Base-by-base conservation (phyloP, 2,888 invertebrate genomes). In the Bimastos eiseni region DNA sequence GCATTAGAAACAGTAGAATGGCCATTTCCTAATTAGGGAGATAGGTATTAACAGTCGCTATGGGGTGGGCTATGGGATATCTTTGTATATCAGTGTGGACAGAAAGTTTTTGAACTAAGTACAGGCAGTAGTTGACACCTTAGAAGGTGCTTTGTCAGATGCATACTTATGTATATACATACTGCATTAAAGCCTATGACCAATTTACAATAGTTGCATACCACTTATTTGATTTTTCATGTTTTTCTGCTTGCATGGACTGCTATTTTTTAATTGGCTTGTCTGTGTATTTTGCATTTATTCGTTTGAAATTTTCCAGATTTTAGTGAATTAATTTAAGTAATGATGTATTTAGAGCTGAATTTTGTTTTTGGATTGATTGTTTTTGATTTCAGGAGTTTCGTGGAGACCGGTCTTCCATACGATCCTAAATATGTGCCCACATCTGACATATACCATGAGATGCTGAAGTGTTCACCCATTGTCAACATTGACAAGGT, bases 401-500 rank as follows among this genome's bases (percentile, higher is more conserved):
- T 89, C 83, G 90, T 90, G 36, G 90, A 90, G 70, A n/a, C 86
- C 11, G 91, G 91, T 6, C 83, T 90, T 24, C 41, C 49, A 33
- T 92, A 90, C 89, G 92, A 93, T 41, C 92, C 92, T 88, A 92
- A 89, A 13, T 89, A 91, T n/a, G 36, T 92, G 34, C 89, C 93
- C 34, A 91, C 92, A 90, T 92, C 91, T 30, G 92, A 92, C 24
- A 34, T 91, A 8, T 91, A 93, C 41, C 90, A 91, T 33, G 92
- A 91, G 30, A 93, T 94, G 92, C 94, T 93, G 93, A 86, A 86
- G 86, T 36, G 24, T 36, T 86, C 86, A 11, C 95, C 95, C 15
- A 93, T 94, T 36, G 92, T 93, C 90, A 93, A 94, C 92, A 93
- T 93, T 15, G 93, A 94, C 91, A 92, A 95, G 93, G 95, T 95